Evolutionary conservation across 2,888 invertebrate genomes (phyloP), one percentile per base, ranked within the genome.

Genomic region (Lissonota sp.): DNA sequence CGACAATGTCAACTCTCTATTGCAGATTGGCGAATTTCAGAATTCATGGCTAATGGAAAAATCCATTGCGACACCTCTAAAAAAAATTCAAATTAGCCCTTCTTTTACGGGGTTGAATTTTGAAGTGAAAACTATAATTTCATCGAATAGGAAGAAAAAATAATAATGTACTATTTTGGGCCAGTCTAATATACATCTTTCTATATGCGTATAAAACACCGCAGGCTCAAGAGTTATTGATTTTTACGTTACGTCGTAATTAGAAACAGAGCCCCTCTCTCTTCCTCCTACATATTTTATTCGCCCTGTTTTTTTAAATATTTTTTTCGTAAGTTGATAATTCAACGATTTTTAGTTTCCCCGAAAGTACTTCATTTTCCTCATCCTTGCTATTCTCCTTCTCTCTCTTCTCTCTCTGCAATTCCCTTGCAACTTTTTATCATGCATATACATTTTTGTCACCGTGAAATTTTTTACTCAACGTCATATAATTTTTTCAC

Each of bases 211-310:
- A 16, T 51, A 12, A 55, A 60, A 60, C 53, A 78, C 53, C 14
- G 46, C 55, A 62, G 53, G 44, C 80, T 80, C 80, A 71, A 75
- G 79, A 44, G 70, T 71, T 81, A 81, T 81, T 78, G 81, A 81
- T 81, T 78, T 81, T 78, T 66, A 73, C 60, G 81, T 81, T 60
- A 81, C 78, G 78, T 81, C 64, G 78, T 81, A 81, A 81, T 81
- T 78, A 81, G 74, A 81, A 77, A 55, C 53, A 60, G 64, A 67
- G 58, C 4, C 6, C 70, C 63, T 63, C 40, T 40, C 26, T 37
- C 40, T 6, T 40, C 6, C 8, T 8, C 51, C n/a, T 71, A 64
- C 39, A 58, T 49, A 49, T 63, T 44, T 53, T 39, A 46, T 46
- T 1, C 46, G 46, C 46, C 8, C 46, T 4, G 1, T 46, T n/a